Evolutionary conservation across 2,888 invertebrate genomes (phyloP).

Genomic region (Ochropleura plecta): DNA sequence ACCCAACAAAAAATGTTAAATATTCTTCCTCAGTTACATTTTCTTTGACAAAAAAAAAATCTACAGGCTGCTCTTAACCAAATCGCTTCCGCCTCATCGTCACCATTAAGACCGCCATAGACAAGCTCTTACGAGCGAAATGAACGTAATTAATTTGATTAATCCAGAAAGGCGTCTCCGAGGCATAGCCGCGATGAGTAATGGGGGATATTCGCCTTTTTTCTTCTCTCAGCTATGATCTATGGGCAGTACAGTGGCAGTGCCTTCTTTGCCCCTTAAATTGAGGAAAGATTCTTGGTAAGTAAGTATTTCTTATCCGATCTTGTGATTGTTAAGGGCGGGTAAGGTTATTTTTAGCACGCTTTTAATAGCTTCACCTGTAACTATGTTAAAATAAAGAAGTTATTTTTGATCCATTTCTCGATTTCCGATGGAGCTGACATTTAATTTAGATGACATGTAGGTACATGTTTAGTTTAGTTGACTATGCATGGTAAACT

Average conservation of each 20-base stretch:
- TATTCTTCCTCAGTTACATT: neutral
- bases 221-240: slow-evolving; percentile 62
- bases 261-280: neutral
- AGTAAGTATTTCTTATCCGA: slow-evolving; percentile 13
- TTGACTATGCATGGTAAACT: no score
- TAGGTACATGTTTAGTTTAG: no score
- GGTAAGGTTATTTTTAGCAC: neutral
- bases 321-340: slow-evolving; percentile 1
- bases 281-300: slow-evolving; percentile 27
- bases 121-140: slow-evolving; percentile 76
- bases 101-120: slow-evolving; percentile 53
- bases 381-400: no score
- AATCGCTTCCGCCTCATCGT: slow-evolving; percentile 56
- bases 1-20: neutral
- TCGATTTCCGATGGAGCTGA: no score
- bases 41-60: slow-evolving; percentile 18
- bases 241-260: slow-evolving; percentile 46
- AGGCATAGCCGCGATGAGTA: slow-evolving; percentile 80
- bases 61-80: slow-evolving; percentile 20
- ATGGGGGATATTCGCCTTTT: slow-evolving; percentile 72
- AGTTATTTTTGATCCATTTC: no score
- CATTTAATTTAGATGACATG: no score
- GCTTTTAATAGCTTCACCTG: no score
- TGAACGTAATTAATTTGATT: slow-evolving; percentile 87
- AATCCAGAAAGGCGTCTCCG: slow-evolving; percentile 80